Conservation (phyloP, 2,797 vertebrate genomes). For the Toxotes lorentzi region DNA sequence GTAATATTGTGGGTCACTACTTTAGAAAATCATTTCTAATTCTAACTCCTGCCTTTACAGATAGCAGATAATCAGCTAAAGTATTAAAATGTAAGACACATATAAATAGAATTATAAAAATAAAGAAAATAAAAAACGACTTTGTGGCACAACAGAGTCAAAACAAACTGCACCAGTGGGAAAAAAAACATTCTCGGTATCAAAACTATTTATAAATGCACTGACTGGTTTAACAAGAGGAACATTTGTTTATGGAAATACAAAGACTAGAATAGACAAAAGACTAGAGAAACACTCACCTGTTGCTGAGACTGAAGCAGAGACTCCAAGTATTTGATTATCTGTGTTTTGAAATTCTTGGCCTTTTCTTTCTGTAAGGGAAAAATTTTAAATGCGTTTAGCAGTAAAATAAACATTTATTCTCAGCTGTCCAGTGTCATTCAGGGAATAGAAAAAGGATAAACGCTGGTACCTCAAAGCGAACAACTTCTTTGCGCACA, state of each 20-base stretch:
- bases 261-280: neutral
- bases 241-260: neutral
- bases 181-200: neutral
- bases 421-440: neutral
- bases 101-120: too few relatives aligned
- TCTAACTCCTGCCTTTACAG: neutral
- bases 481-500: conserved; percentile 94
- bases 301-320: conserved; percentile 94
- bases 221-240: neutral
- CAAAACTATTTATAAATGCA: neutral
- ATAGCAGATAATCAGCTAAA: neutral
- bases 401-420: neutral
- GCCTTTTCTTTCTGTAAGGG: conserved; percentile 92
- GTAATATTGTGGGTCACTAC: too few relatives aligned
- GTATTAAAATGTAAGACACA: neutral
- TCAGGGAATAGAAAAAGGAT: neutral
- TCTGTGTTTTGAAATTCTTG: conserved; percentile 93
- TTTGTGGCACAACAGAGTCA: neutral
- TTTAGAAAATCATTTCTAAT: neutral
- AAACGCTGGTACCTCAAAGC: conserved; percentile 90
- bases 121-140: neutral
- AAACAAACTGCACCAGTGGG: too few relatives aligned
- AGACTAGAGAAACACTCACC: conserved; percentile 79
- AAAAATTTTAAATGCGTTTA: neutral
- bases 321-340: conserved; percentile 93